Conservation (phyloP, 2,888 invertebrate species). For the Dione vanillae region DNA sequence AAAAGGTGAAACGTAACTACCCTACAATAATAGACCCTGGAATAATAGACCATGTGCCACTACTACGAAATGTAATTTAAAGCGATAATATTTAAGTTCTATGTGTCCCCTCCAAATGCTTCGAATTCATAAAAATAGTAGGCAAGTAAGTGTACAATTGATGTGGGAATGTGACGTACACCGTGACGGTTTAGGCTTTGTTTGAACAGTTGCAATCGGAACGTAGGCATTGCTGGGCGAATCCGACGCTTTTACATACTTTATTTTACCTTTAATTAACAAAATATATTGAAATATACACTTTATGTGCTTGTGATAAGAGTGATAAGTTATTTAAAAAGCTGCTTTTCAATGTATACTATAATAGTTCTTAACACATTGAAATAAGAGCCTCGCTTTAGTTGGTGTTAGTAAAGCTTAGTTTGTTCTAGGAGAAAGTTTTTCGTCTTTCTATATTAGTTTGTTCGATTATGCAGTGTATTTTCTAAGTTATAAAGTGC, state of each 20-base stretch:
- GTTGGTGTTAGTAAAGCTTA: slow-evolving; percentile 12
- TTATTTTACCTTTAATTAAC: slow-evolving; percentile 5
- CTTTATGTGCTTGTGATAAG: slow-evolving; percentile 13
- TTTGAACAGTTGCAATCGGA: slow-evolving; percentile 39
- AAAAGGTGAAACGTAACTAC: too few species aligned
- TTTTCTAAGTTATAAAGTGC: slow-evolving; percentile 8
- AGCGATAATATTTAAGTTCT: not conserved
- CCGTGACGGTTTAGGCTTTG: slow-evolving; percentile 37
- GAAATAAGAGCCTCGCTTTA: slow-evolving; percentile 16
- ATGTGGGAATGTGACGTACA: slow-evolving; percentile 43
- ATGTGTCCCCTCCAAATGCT: not conserved
- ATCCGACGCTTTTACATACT: slow-evolving; percentile 12
- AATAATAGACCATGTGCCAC: too few species aligned
- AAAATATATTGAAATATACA: slow-evolving; percentile 4
- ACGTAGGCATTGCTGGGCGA: slow-evolving; percentile 40
- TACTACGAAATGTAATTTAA: too few species aligned
- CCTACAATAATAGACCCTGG: too few species aligned
- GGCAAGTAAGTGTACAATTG: slow-evolving; percentile 15
- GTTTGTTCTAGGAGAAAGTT: slow-evolving; percentile 40
- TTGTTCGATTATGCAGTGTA: slow-evolving; percentile 20
- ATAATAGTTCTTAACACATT: slow-evolving; percentile 3
- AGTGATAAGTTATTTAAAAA: slow-evolving; percentile 1
- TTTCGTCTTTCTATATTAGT: slow-evolving; percentile 27
- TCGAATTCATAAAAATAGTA: not conserved
- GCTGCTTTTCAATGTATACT: not conserved